Percentiles rank a stretch among this genome's conserved stretches.
Conservation (phyloP, 2,797 vertebrate species). For the Fistularia commersonii region DNA sequence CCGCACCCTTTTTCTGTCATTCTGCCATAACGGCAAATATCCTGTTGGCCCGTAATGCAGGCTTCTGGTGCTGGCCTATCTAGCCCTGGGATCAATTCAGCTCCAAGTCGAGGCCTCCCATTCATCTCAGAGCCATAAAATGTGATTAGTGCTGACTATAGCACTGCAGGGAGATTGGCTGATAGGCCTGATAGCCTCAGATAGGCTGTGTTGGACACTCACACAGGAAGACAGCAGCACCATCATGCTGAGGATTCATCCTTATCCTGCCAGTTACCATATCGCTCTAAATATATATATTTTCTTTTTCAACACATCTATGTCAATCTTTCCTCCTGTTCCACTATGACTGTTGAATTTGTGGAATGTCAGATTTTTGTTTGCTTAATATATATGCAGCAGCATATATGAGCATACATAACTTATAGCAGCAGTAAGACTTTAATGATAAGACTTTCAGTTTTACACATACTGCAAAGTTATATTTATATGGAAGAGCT, state of each 20-base stretch:
- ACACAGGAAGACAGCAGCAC: conserved; percentile 76
- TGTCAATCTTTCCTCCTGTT: conserved; percentile 35
- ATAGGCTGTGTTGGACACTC: conserved; percentile 70
- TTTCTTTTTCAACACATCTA: conserved; percentile 21
- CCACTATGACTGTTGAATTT: conserved; percentile 41
- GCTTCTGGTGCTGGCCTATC: conserved; percentile 78
- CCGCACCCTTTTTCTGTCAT: conserved; percentile 63
- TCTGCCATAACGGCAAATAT: conserved; percentile 94
- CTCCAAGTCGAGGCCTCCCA: conserved; percentile 86
- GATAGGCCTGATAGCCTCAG: conserved; percentile 76
- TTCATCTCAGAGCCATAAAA: conserved; percentile 91
- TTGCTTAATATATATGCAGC: conserved; percentile 25
- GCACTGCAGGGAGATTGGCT: conserved; percentile 82
- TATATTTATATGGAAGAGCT: conserved; percentile 56
- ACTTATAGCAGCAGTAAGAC: conserved; percentile 16
- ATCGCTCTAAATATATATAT: conserved; percentile 43
- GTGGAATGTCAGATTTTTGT: conserved; percentile 17
- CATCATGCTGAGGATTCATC: conserved; percentile 63
- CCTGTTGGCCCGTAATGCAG: conserved; percentile 82
- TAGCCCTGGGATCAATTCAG: conserved; percentile 84
- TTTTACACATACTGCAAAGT: conserved; percentile 39
- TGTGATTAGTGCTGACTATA: conserved; percentile 91
- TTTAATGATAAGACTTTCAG: conserved; percentile 26
- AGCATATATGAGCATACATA: too few species aligned
- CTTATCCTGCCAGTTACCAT: conserved; percentile 15